Evolutionary conservation across 2,888 invertebrate species (phyloP).

Genomic region (Cordylochernes scorpioides): DNA sequence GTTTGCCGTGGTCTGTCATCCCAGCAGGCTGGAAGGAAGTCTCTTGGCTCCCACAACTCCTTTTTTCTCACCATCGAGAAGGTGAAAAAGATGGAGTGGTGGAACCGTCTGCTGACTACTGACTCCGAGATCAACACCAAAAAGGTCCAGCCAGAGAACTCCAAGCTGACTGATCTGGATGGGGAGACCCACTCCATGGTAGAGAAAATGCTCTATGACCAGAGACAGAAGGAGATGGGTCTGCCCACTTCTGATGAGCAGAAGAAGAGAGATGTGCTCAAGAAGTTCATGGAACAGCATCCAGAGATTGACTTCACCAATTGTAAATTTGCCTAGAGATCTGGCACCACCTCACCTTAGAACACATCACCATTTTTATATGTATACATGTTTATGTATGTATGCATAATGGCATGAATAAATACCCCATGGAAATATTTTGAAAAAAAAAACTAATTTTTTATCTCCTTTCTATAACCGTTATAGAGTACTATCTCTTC

Average conservation of each 20-base stretch:
- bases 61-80: no score
- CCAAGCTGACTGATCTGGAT: constrained; percentile 87
- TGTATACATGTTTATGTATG: no score
- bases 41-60: no score
- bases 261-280: constrained; percentile 81
- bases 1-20: no score
- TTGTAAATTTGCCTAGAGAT: constrained; percentile 52
- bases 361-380: no score
- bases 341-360: no score
- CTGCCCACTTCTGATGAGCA: constrained; percentile 87
- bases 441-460: no score
- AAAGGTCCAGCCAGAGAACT: constrained; percentile 96
- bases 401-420: no score
- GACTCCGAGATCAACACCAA: constrained; percentile 91
- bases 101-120: constrained; percentile 60
- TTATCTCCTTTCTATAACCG: no score
- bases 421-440: no score
- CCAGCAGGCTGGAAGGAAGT: no score
- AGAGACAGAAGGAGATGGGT: constrained; percentile 81
- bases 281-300: constrained; percentile 95
- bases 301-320: constrained; percentile 99
- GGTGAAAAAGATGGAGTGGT: constrained; percentile 99
- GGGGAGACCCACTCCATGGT: constrained; percentile 90
- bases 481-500: no score
- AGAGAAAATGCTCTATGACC: constrained; percentile 99